Evolutionary conservation across 2,113 vertebrate genomes (phyloP).

Genomic region (Nymphicus hollandicus): DNA sequence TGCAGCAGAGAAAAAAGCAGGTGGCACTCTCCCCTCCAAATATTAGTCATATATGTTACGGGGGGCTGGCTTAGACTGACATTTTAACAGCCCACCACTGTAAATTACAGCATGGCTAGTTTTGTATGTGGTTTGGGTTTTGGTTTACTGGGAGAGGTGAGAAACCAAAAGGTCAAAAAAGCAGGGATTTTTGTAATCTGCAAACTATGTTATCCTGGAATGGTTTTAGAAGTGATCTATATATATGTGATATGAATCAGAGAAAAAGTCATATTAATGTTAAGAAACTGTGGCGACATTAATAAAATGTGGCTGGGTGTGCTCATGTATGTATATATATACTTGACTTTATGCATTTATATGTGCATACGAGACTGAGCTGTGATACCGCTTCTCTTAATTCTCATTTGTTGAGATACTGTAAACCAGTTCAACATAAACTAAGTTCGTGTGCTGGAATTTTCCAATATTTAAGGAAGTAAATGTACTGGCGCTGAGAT

Average conservation of each 20-base stretch:
- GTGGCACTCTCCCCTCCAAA: fast-evolving
- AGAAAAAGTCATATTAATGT: background rate
- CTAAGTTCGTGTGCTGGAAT: background rate
- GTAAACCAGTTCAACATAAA: background rate
- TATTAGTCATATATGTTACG: fast-evolving
- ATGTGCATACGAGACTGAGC: fast-evolving
- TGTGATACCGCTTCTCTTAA: background rate
- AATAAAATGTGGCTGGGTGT: background rate
- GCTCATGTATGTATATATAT: fast-evolving
- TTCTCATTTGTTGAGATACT: background rate
- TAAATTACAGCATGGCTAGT: background rate
- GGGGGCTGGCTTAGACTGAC: background rate
- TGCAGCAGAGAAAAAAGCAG: background rate
- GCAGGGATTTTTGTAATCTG: background rate
- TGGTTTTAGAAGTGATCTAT: background rate
- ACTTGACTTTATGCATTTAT: background rate
- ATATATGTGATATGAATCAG: background rate
- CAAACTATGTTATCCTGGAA: background rate
- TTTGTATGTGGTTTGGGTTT: background rate
- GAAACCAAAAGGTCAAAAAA: background rate
- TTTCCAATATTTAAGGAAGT: background rate
- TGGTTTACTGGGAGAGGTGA: background rate
- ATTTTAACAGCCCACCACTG: background rate
- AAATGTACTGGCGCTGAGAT: fast-evolving
- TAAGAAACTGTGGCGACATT: background rate